Evolutionary conservation across 1,140 invertebrate species (phyloP), one percentile per base, ranked within the genome.

Genomic region (Scaptomyza graminum): DNA sequence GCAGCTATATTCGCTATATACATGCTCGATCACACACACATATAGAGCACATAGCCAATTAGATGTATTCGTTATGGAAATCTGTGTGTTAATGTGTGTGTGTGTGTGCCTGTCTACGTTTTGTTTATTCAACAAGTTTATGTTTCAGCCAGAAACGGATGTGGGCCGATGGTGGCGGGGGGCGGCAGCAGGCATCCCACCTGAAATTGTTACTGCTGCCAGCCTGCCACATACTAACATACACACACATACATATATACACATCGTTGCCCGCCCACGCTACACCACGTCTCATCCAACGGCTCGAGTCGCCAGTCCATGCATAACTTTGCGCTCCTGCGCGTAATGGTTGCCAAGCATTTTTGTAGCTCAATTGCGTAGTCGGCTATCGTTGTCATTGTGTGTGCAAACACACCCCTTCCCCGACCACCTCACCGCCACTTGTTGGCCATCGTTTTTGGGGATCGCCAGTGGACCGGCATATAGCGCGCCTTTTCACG

Each of bases 111-210:
- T 71, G 65, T 41, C 50, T 51, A 47, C n/a, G 46, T 57, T 57
- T 72, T 72, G 69, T 76, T 72, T 72, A 62, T 68, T 69, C 65
- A 71, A 72, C 70, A 85, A 87, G 82, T 87, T 88, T 87, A 87
- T 87, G 71, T 87, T 87, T 87, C 82, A 87, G 83, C 39, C 74
- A 28, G 34, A 7, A 13, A 57, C 43, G 44, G 18, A 60, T 22
- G 63, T 15, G 8, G 43, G 50, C 52, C 31, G 37, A 37, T 54
- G 49, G 49, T 11, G n/a, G n/a, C n/a, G n/a, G n/a, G 62, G 5
- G 31, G 25, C 8, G 22, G 31, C n/a, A 28, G 34, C 34, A 15
- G 46, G 49, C 67, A 41, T 44, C 75, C 67, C 79, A 82, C 65
- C 74, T 78, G 79, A 78, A 82, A 54, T 63, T 62, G 67, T 71